Evolutionary conservation across 2,888 invertebrate species (phyloP).

Genomic region (Dichetophora obliterata): DNA sequence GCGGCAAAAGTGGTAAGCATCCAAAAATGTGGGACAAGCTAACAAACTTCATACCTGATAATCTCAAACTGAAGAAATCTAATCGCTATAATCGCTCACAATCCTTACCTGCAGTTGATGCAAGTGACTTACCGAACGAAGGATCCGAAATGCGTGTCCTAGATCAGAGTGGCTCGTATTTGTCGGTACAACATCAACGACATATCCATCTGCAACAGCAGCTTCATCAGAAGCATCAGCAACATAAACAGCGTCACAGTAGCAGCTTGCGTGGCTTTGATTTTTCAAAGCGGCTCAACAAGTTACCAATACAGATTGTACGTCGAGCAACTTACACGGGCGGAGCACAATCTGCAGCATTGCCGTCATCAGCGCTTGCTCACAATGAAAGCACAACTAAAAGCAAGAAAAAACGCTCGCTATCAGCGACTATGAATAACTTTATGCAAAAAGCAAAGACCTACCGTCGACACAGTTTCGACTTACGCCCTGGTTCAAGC

Average conservation of each 20-base stretch:
- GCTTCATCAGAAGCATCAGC: slow-evolving; percentile 51
- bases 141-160: slow-evolving; percentile 50
- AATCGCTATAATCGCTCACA: slow-evolving; percentile 77
- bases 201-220: slow-evolving; percentile 50
- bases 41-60: slow-evolving; percentile 85
- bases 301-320: slow-evolving; percentile 59
- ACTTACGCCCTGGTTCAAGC: slow-evolving; percentile 73
- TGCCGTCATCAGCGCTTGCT: slow-evolving; percentile 7
- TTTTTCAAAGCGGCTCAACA: slow-evolving; percentile 58
- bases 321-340: slow-evolving; percentile 53
- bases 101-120: slow-evolving; percentile 80
- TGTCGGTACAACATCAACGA: slow-evolving; percentile 56
- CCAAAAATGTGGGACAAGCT: slow-evolving; percentile 71
- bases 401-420: slow-evolving; percentile 76
- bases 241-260: slow-evolving; percentile 49
- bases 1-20: slow-evolving; percentile 42
- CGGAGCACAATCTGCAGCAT: slow-evolving; percentile 5
- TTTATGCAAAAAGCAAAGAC: slow-evolving; percentile 86
- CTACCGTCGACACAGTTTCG: slow-evolving; percentile 69
- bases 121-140: slow-evolving; percentile 71
- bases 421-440: slow-evolving; percentile 87
- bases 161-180: slow-evolving; percentile 57
- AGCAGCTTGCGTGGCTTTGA: slow-evolving; percentile 43
- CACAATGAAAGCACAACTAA: slow-evolving; percentile 28
- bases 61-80: slow-evolving; percentile 71